Percentiles rank a stretch among this genome's conserved stretches.
Conservation (phyloP, 2,113 vertebrate genomes). For the Melospiza melodia region DNA sequence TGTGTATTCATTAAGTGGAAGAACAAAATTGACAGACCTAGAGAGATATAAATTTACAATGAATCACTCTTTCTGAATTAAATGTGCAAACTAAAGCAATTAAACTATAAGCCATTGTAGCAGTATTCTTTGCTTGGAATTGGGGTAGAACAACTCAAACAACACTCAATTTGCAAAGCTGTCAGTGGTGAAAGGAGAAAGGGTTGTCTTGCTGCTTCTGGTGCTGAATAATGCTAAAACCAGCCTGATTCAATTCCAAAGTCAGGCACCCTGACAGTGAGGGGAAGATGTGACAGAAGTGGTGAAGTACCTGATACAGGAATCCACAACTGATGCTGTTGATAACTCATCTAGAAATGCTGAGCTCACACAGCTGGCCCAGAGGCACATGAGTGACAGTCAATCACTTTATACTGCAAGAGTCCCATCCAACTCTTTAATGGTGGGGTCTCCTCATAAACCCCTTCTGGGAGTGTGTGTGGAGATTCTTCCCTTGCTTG, state of each 20-base stretch:
- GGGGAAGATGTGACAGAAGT: not conserved
- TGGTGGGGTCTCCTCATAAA: not conserved
- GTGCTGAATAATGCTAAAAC: not conserved
- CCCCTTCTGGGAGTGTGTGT: not conserved
- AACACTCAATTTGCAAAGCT: not conserved
- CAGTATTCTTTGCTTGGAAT: not conserved
- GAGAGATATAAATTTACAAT: conserved; percentile 12
- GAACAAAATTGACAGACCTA: not conserved
- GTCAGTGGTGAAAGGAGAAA: not conserved
- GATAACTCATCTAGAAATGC: not conserved
- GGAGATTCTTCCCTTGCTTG: not conserved
- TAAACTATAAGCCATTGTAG: not conserved
- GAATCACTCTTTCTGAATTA: conserved; percentile 37
- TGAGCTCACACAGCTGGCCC: not conserved
- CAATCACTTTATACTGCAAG: not conserved
- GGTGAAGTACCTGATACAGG: no score
- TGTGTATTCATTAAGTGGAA: conserved; percentile 7
- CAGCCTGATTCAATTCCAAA: not conserved
- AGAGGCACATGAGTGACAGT: not conserved
- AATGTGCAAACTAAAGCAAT: conserved; percentile 42
- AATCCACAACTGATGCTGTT: not conserved
- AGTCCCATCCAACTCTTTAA: not conserved
- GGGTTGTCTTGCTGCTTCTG: not conserved
- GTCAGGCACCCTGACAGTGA: not conserved
- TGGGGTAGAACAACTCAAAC: not conserved